A percentile compares a stretch with the other conserved stretches of the same genome.
These are phyloP conservation scores for Oncorhynchus keta DNA, from an alignment of 2,113 vertebrate genomes.

Conservation along the genomic window DNA sequence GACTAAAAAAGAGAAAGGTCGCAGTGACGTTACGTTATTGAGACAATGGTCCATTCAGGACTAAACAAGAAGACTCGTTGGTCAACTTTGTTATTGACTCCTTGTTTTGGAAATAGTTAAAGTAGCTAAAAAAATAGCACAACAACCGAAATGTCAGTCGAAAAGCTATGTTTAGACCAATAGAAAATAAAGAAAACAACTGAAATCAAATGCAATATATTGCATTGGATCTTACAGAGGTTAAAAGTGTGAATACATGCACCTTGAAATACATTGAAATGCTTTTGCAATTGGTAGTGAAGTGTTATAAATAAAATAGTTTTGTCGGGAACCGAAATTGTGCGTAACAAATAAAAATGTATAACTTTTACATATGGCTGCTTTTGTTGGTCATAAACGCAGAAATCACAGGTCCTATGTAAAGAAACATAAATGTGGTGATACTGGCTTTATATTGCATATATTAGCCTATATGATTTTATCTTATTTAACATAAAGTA, in stretches of 20 bases:
- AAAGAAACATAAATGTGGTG: not conserved
- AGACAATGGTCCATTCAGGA: not conserved
- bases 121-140: slow-evolving; percentile 14
- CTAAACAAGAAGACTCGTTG: not conserved
- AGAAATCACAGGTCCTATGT: not conserved
- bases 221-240: not conserved
- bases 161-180: not conserved
- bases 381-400: not conserved
- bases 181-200: not conserved
- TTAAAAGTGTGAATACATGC: no score
- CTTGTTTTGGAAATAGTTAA: slow-evolving; percentile 25
- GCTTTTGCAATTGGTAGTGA: not conserved
- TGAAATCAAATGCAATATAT: not conserved
- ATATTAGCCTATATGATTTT: not conserved
- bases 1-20: not conserved
- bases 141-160: slow-evolving; percentile 6
- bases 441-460: not conserved
- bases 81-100: slow-evolving; percentile 42
- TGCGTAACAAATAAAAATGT: not conserved
- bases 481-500: not conserved
- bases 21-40: not conserved
- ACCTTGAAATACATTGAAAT: no score
- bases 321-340: no score
- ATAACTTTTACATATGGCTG: not conserved
- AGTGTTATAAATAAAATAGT: not conserved